phyloP scores from a whole-genome alignment of 1,140 invertebrate genomes.

The Chlorops oryzae region DNA sequence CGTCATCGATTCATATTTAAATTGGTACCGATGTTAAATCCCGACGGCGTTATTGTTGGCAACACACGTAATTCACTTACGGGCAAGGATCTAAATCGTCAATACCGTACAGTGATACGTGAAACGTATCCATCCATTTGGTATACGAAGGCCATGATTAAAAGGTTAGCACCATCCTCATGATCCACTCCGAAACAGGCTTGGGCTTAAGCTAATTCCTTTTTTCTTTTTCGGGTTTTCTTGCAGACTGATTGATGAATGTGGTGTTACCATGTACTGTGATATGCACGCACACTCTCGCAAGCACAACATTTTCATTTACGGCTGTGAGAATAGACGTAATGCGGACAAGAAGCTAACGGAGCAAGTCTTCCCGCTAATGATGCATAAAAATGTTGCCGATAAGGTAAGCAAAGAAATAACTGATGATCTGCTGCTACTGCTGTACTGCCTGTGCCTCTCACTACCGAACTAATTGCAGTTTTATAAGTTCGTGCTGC shows the following conservation, averaged over 20 bases:
- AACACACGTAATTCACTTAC: conserved; percentile 85
- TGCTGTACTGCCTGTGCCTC: too few relatives aligned
- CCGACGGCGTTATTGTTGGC: conserved; percentile 88
- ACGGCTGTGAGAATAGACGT: conserved; percentile 86
- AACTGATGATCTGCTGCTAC: too few relatives aligned
- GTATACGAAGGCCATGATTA: conserved; percentile 84
- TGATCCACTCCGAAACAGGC: background rate
- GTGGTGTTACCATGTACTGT: conserved; percentile 87
- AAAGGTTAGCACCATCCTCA: conserved; percentile 53
- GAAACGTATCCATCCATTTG: conserved; percentile 90
- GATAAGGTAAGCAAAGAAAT: conserved; percentile 69
- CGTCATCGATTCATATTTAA: conserved; percentile 93
- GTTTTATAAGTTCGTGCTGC: too few relatives aligned
- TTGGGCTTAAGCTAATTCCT: background rate
- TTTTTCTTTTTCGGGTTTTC: background rate
- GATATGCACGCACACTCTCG: conserved; percentile 94
- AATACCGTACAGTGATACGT: conserved; percentile 80
- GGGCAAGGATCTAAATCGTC: conserved; percentile 80
- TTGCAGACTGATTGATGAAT: conserved; percentile 77
- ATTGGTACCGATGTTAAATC: conserved; percentile 91
- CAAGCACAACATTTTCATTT: conserved; percentile 92
- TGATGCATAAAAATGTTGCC: conserved; percentile 86
- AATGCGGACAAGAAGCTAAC: conserved; percentile 69
- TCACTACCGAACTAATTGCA: too few relatives aligned
- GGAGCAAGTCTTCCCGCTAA: conserved; percentile 86